Evolutionary conservation across 2,888 invertebrate genomes (phyloP), one percentile per base, ranked within the genome.

Genomic region (Himalopsyche kuldschensis): DNA sequence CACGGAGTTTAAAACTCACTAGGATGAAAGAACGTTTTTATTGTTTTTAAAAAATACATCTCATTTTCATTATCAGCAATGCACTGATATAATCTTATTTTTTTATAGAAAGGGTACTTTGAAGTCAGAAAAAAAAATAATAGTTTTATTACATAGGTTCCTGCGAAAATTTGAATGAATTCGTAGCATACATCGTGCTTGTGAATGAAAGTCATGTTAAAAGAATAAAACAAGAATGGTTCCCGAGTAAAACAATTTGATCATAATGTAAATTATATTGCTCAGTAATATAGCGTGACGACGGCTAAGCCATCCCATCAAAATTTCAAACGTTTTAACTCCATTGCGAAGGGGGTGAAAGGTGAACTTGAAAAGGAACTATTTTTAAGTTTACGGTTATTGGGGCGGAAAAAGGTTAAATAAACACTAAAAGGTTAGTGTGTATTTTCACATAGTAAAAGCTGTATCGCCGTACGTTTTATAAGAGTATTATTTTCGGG

Each of bases 341-440:
- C 41, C 41, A 41, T 76, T 76, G 35, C 41, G 41, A 27, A 76
- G 69, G 69, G 41, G 76, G 76, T 76, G 76, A 76, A 76, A 41
- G 76, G 76, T 76, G 76, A 76, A 76, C 76, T 76, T 76, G 41
- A 41, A 76, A 76, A 76, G 76, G 76, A 76, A 76, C 76, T 76
- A 76, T 76, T 76, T 76, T 76, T 76, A 76, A 76, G 76, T 76
- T 76, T 76, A 76, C 76, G 76, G 32, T 76, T 76, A 76, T 76
- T 41, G 76, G 76, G 41, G 76, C 76, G 76, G 76, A 76, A 76
- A 76, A 76, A 76, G 76, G 76, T 76, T 76, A 76, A 76, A 76
- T 76, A 76, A 76, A 76, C 35, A 32, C 76, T 76, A 41, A 32
- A 41, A 76, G 35, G 76, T 76, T 76, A 35, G 76, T 76, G 76